Base-by-base conservation (phyloP, 1,140 invertebrate species). In the Sycobia sp. region DNA sequence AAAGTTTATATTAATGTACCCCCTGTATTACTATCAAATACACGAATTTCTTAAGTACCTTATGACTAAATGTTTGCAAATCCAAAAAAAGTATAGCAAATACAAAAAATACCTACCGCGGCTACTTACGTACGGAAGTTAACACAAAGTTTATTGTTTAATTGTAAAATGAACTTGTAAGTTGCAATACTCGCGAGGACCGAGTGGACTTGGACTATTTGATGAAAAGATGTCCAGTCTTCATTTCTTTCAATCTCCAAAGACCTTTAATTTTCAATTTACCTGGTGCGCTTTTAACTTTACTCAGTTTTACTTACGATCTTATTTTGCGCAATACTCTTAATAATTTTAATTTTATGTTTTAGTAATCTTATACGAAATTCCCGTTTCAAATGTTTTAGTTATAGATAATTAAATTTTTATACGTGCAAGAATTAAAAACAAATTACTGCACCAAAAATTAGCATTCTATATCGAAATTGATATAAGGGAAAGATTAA, bases 91-190 rank as follows among this genome's bases (percentile, higher is more conserved):
- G 73, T 77, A 80, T 82, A 80, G 70, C 78, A 82, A 69, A 82
- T 84, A 80, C 82, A 85, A 84, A 81, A 80, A 84, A 86, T 86
- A 86, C 84, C 84, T 86, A 86, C 84, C 84, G 82, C 82, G 79
- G 77, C 81, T 86, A 86, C 84, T 86, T 86, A 86, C 84, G 84
- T 84, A 82, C 78, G 79, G 79, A 80, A 82, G 79, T 81, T 82
- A 82, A 82, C 78, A 75, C 80, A 81, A 81, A 80, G 73, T 73
- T 81, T 81, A 79, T 75, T 75, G 72, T 78, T 74, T 71, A 78
- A 76, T 77, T 72, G 70, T 76, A 74, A 79, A 77, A 78, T 76
- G 73, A 78, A 76, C 77, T 79, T 75, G 76, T 78, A 80, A 79
- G 75, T 78, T 53, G 51, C 49, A 55, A 47, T 47, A 63, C 53